Evolutionary conservation across 37 sponge, comb jelly and placozoan genomes (phyloP), one percentile per base, ranked within the genome.

Genomic region (Ephydatia muelleri): DNA sequence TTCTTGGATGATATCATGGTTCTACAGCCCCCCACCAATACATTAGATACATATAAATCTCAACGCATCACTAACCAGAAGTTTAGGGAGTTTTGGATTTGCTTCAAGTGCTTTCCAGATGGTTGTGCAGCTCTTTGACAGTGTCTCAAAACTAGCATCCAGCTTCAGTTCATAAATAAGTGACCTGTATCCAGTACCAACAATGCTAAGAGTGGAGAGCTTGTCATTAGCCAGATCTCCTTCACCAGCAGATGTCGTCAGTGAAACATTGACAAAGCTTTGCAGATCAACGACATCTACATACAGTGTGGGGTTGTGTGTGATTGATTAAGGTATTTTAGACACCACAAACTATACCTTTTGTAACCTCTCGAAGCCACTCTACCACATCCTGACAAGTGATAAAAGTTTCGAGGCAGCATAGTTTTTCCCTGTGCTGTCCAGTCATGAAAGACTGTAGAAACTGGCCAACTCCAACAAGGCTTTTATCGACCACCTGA

Each of bases 161-260:
- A 38, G 4, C 30, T 27, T 48, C 34, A 83, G 49, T 2, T 74
- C 73, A 79, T 80, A 91, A 28, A 91, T 91, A 25, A 91, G 87
- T 26, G 87, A 65, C 8, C 73, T 79, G 79, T 40, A 91, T 11
- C 87, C 84, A 80, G 76, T 87, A 12, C 84, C 91, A 65, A 91
- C 91, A 29, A 76, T 91, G 23, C 82, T 68, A 36, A 91, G 57
- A 33, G 73, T 38, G n/a, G 91, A 91, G 66, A 91, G 87, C 65
- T 68, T 86, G 48, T 91, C 91, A 80, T 75, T 76, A 6, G 83
- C 72, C 33, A 73, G 49, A 31, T 82, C 91, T 48, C 74, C 87
- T 74, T 91, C 91, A 29, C 82, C 82, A 83, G 91, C 87, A 34
- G 87, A 73, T 2, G 91, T 91, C 32, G 86, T 83, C 21, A 90